These are phyloP conservation scores for Solenopsis invicta DNA, from an alignment of 1,140 invertebrate genomes.

Conservation along the genomic window DNA sequence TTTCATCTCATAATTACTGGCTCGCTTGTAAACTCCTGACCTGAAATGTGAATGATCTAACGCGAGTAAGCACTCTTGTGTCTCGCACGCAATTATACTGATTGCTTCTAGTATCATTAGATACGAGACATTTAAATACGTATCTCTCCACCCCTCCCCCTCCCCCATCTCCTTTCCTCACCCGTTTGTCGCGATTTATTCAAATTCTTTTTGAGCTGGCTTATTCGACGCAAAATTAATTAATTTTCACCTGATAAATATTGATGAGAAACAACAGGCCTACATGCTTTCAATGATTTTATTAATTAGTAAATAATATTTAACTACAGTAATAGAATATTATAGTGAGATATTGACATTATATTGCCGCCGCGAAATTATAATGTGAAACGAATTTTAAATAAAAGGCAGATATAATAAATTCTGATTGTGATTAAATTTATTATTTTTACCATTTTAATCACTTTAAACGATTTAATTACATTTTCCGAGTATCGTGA, in stretches of 20 bases:
- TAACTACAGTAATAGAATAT: background rate
- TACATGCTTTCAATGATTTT: background rate
- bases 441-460: background rate
- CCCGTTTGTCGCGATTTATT: background rate
- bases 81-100: constrained; percentile 63
- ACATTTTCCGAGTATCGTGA: background rate
- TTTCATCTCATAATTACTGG: constrained; percentile 76
- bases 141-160: no score
- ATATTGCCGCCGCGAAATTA: background rate
- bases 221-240: constrained; percentile 40
- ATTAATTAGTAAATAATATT: constrained; percentile 28
- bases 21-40: constrained; percentile 69
- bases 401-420: background rate
- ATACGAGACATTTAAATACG: background rate
- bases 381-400: background rate
- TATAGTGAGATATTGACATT: background rate
- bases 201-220: background rate
- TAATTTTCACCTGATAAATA: constrained; percentile 12
- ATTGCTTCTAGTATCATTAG: constrained; percentile 37
- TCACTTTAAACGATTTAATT: background rate
- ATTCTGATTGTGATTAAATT: constrained; percentile 9
- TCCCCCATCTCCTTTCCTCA: no score
- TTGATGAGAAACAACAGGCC: constrained; percentile 5
- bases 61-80: constrained; percentile 47
- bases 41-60: constrained; percentile 70